Evolutionary conservation across 2,888 invertebrate genomes (phyloP).

Genomic region (Bellardia bayeri): DNA sequence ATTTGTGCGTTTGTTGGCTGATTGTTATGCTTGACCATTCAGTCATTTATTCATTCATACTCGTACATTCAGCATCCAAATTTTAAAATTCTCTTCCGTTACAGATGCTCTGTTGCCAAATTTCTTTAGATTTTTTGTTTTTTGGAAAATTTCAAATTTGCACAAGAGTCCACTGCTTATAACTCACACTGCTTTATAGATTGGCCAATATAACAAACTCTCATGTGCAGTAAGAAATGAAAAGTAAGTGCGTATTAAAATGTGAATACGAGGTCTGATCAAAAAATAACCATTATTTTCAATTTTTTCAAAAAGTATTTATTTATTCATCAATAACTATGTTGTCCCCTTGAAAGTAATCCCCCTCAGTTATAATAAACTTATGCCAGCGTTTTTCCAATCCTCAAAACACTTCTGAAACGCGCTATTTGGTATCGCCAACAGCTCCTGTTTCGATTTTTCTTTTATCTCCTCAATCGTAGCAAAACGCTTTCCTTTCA

Average conservation of each 20-base stretch:
- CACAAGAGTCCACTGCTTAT: slow-evolving; percentile 38
- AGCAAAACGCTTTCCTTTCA: too few species aligned
- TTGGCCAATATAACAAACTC: background rate
- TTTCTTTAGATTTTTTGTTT: slow-evolving; percentile 62
- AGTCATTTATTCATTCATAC: slow-evolving; percentile 27
- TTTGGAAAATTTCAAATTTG: slow-evolving; percentile 50
- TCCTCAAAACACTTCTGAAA: too few species aligned
- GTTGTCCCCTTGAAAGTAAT: too few species aligned
- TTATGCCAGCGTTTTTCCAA: too few species aligned
- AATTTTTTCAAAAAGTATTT: too few species aligned
- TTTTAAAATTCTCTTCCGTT: slow-evolving; percentile 68
- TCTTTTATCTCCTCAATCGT: too few species aligned
- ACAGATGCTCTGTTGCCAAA: slow-evolving; percentile 67
- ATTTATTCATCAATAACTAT: too few species aligned
- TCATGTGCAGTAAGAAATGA: slow-evolving; percentile 26
- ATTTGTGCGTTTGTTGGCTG: slow-evolving; percentile 26
- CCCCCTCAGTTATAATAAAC: too few species aligned
- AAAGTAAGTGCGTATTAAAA: slow-evolving; percentile 18
- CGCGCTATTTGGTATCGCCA: too few species aligned
- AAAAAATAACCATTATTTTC: too few species aligned
- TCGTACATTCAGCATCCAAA: slow-evolving; percentile 13
- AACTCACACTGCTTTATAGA: background rate
- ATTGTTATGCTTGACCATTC: slow-evolving; percentile 71
- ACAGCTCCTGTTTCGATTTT: too few species aligned
- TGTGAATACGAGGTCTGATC: background rate